These are phyloP conservation scores for Argentina silus DNA, from an alignment of 2,797 vertebrate genomes.

Conservation along the genomic window DNA sequence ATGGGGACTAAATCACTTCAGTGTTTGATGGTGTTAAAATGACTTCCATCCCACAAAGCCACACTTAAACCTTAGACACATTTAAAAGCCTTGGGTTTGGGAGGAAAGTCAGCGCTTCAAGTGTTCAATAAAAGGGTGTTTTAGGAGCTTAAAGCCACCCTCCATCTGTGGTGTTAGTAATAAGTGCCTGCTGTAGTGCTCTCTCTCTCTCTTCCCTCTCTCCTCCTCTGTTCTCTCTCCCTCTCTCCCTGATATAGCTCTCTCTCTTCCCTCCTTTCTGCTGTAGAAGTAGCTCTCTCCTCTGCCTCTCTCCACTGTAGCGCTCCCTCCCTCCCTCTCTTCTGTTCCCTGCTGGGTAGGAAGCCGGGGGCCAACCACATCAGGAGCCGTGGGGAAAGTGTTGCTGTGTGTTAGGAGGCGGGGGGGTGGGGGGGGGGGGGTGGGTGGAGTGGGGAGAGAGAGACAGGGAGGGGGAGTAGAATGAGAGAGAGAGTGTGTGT, in stretches of 20 bases:
- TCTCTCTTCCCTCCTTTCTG: background rate
- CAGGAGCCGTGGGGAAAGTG: constrained; percentile 23
- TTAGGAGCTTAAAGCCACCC: background rate
- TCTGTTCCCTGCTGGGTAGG: background rate
- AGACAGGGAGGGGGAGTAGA: background rate
- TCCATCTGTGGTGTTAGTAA: constrained; percentile 10
- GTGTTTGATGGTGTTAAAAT: background rate
- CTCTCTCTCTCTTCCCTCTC: background rate
- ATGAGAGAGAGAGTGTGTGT: background rate
- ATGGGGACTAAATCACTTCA: background rate
- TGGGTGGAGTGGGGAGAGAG: background rate
- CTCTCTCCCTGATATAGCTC: background rate
- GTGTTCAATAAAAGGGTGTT: background rate
- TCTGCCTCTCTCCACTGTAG: background rate
- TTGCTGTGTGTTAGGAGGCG: constrained; percentile 4
- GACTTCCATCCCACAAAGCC: background rate
- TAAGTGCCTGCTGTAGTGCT: background rate
- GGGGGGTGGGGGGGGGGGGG: background rate
- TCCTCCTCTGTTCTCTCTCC: background rate
- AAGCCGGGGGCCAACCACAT: background rate
- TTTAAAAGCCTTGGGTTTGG: background rate
- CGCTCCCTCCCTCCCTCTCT: background rate
- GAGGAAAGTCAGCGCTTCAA: background rate
- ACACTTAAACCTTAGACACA: background rate
- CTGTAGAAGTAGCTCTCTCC: background rate